Conservation (phyloP, 1,140 invertebrate species). For the Magallana angulata region DNA sequence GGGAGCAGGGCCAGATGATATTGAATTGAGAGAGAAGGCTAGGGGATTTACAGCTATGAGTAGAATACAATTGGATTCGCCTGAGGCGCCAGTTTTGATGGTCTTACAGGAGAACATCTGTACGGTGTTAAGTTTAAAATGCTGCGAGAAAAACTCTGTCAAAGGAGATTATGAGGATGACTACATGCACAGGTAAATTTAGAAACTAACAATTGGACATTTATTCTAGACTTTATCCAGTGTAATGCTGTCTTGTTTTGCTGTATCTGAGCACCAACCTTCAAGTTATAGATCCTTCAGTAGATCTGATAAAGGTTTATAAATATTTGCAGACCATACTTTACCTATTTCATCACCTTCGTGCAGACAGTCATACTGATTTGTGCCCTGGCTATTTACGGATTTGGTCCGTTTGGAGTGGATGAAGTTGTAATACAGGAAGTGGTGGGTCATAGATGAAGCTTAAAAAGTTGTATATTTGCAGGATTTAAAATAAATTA, state of each 20-base stretch:
- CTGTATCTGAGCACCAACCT: too few species aligned
- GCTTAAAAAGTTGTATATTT: too few species aligned
- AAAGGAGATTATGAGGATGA: conserved; percentile 10
- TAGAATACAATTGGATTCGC: background rate
- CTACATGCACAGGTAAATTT: conserved; percentile 11
- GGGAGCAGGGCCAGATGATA: background rate
- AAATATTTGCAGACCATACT: conserved; percentile 87
- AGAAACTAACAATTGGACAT: too few species aligned
- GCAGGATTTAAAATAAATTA: too few species aligned
- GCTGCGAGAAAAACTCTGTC: background rate
- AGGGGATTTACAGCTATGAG: background rate
- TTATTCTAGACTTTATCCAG: too few species aligned
- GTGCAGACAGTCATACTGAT: conserved; percentile 96
- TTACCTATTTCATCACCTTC: conserved; percentile 97
- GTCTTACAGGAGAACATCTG: background rate
- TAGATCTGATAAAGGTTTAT: too few species aligned
- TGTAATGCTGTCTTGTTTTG: too few species aligned
- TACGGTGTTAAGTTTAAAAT: background rate
- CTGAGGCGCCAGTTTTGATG: background rate
- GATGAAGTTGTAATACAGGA: conserved; percentile 78
- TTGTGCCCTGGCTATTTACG: conserved; percentile 94
- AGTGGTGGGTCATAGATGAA: conserved; percentile 54
- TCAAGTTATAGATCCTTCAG: too few species aligned
- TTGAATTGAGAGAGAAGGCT: background rate
- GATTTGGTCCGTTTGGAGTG: conserved; percentile 94